Evolutionary conservation across 2,888 invertebrate genomes (phyloP), one percentile per base, ranked within the genome.

Genomic region (Acheta domesticus): DNA sequence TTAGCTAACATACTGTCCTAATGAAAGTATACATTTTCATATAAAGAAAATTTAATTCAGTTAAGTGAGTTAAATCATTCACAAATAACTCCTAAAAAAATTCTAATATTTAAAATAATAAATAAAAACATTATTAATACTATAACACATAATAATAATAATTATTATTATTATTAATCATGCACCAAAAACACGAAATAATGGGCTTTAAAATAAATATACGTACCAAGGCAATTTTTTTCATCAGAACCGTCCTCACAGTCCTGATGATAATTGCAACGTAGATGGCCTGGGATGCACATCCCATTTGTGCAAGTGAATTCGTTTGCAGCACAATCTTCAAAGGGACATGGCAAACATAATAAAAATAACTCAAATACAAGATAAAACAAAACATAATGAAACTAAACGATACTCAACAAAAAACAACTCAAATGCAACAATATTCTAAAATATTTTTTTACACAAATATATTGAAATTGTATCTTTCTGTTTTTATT

Each of bases 231-330:
- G 49, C 80, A 80, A 48, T 74, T 82, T 11, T 81, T 79, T 82
- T 88, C 88, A 83, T 89, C 88, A 74, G 87, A 86, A 82, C 87
- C 85, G 85, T 90, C 88, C 82, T 83, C 84, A 85, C 89, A 88
- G 80, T 88, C 85, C 80, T 84, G 83, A 82, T 85, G 83, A 50
- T 85, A 83, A 83, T 91, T 87, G 84, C 90, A 91, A 75, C 85
- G 85, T 76, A 86, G 86, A 48, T 83, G 83, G 23, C 82, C 83
- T 73, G 86, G 84, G 82, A 90, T 87, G 85, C 91, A 91, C 79
- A 84, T 86, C 83, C 90, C 90, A 84, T 88, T 87, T 75, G 84
- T 83, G 85, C 92, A 91, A 82, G 86, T 87, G 87, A 90, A 90
- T 86, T 91, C 75, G 50, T 79, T 62, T 16, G 20, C 48, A 19